These are phyloP conservation scores for Podarcis cretensis DNA, from an alignment of 2,113 vertebrate species.

Conservation along the genomic window DNA sequence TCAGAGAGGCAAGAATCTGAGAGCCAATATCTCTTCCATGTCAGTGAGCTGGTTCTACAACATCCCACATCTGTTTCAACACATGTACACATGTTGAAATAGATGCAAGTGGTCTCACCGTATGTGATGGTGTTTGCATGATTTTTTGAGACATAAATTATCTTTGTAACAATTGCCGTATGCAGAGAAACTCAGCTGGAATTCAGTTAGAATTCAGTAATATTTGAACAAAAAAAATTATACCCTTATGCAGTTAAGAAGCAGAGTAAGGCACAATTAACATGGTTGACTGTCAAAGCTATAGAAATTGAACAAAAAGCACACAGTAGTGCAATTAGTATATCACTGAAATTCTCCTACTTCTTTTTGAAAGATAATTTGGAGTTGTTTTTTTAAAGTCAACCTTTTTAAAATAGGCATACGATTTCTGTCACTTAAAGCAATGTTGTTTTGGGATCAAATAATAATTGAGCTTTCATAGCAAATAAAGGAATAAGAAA, in stretches of 20 bases:
- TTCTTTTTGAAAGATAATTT: conserved; percentile 6
- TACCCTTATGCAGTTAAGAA: conserved; percentile 12
- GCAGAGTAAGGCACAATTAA: conserved; percentile 46
- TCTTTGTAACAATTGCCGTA: background rate
- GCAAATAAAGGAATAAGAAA: background rate
- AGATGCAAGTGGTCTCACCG: background rate
- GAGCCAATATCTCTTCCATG: background rate
- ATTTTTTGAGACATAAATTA: background rate
- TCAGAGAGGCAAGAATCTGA: background rate
- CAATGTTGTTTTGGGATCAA: background rate
- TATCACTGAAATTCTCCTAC: background rate
- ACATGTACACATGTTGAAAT: background rate
- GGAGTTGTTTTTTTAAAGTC: background rate
- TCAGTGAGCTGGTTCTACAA: background rate
- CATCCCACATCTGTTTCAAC: background rate
- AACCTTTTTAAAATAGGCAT: background rate
- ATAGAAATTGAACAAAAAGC: conserved; percentile 28
- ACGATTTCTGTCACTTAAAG: background rate
- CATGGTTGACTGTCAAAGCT: conserved; percentile 31
- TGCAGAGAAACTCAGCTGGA: background rate
- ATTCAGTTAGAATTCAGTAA: background rate
- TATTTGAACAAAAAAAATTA: background rate
- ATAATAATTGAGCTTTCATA: background rate
- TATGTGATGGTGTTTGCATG: background rate
- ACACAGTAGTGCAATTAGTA: background rate